These are phyloP conservation scores for Dascyllus trimaculatus DNA, from an alignment of 2,113 vertebrate species.

Conservation along the genomic window DNA sequence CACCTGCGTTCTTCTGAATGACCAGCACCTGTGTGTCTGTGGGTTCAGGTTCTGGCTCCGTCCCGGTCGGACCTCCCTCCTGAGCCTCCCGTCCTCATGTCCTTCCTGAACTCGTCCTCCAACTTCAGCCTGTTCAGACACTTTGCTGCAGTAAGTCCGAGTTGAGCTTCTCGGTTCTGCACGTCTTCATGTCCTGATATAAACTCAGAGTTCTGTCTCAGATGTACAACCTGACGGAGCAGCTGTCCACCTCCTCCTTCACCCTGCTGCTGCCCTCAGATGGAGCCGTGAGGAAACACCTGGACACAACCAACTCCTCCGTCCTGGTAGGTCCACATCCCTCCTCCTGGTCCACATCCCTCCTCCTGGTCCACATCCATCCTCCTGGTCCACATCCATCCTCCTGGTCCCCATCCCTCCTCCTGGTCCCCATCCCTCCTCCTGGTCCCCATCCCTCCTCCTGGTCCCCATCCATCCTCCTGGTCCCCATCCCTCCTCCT, in stretches of 20 bases:
- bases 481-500: too few species aligned
- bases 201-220: conserved; percentile 58
- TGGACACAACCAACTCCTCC: conserved; percentile 81
- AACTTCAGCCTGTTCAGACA: conserved; percentile 87
- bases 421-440: conserved; percentile 19
- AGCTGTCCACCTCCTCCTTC: conserved; percentile 78
- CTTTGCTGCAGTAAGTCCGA: conserved; percentile 84
- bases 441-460: conserved; percentile 51
- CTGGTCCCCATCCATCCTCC: too few species aligned
- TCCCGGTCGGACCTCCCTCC: conserved; percentile 67
- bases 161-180: background rate
- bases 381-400: too few species aligned
- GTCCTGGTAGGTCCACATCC: conserved; percentile 82
- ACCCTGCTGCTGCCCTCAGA: conserved; percentile 93
- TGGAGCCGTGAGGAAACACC: conserved; percentile 86
- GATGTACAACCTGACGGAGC: conserved; percentile 83
- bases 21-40: background rate
- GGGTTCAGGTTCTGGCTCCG: conserved; percentile 87
- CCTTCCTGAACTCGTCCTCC: conserved; percentile 85
- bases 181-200: too few species aligned
- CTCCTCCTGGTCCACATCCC: too few species aligned
- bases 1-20: background rate
- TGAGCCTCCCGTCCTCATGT: conserved; percentile 80
- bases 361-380: too few species aligned
- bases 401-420: too few species aligned